Conservation (phyloP, 2,797 vertebrate species). For the Eulemur coronatus region DNA sequence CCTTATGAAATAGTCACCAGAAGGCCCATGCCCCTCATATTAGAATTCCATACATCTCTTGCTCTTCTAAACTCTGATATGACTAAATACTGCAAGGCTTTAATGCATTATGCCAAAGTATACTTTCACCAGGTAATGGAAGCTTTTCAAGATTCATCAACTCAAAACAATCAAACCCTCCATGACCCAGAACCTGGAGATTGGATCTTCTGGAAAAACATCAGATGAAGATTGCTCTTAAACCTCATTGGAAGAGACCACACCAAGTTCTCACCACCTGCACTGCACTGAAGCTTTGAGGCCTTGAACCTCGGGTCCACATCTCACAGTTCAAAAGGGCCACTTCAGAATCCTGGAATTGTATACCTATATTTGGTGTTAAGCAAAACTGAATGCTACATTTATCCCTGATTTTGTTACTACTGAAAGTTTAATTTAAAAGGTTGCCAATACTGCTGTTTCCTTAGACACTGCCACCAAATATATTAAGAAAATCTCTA, state of each 20-base stretch:
- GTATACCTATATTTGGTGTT: background rate
- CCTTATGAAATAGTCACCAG: background rate
- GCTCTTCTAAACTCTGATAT: background rate
- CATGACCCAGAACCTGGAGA: background rate
- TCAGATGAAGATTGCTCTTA: background rate
- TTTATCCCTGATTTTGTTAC: too few species aligned
- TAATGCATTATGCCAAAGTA: background rate
- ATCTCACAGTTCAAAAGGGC: background rate
- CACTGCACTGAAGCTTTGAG: background rate
- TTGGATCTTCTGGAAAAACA: background rate
- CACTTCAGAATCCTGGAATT: background rate
- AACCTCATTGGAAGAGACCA: background rate
- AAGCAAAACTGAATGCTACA: background rate
- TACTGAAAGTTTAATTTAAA: too few species aligned
- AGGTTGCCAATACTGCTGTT: too few species aligned
- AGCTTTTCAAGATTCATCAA: background rate
- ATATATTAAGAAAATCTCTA: too few species aligned
- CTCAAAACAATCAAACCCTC: background rate
- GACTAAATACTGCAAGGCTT: background rate
- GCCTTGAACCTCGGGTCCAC: background rate
- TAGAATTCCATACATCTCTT: background rate
- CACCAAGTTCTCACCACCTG: background rate
- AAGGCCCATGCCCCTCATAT: background rate
- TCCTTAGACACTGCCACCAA: too few species aligned
- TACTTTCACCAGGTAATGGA: background rate